These are phyloP conservation scores for Pituophis catenifer DNA, from an alignment of 2,113 vertebrate species.

Conservation along the genomic window DNA sequence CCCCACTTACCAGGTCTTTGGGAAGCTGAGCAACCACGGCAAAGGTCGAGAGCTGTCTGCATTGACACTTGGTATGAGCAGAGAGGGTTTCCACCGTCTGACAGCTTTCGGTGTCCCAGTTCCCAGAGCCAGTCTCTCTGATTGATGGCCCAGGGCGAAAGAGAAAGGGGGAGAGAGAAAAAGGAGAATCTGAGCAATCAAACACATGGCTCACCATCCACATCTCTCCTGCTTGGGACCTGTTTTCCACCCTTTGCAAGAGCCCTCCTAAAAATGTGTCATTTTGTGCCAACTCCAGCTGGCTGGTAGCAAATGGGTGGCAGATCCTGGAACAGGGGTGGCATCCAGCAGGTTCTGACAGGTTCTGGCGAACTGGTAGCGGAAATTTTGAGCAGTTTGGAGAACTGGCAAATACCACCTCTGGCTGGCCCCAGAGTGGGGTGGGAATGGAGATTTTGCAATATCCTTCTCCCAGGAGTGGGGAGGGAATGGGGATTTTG, in stretches of 20 bases:
- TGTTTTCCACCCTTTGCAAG: slow-evolving; percentile 33
- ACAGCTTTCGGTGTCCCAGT: slow-evolving; percentile 96
- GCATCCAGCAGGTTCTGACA: no score
- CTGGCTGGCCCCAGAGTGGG: no score
- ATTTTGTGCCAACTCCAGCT: no score
- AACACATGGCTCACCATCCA: not conserved
- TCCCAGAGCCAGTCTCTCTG: slow-evolving; percentile 90
- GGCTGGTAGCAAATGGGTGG: fast-evolving
- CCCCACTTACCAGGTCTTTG: slow-evolving; percentile 87
- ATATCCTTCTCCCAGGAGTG: no score
- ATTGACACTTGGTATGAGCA: slow-evolving; percentile 94
- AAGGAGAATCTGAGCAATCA: slow-evolving; percentile 51
- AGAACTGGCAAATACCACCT: no score
- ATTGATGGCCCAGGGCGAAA: slow-evolving; percentile 53
- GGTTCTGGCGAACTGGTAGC: no score
- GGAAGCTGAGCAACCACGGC: slow-evolving; percentile 92
- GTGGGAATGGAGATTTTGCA: no score
- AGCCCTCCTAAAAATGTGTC: not conserved
- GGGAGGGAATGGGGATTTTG: no score
- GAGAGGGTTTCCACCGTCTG: slow-evolving; percentile 89
- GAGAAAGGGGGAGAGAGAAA: slow-evolving; percentile 8
- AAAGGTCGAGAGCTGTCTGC: slow-evolving; percentile 92
- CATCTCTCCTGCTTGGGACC: not conserved
- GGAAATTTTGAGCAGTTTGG: no score
- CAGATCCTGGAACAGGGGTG: not conserved